Percentiles rank a stretch among this genome's conserved stretches.
These are phyloP conservation scores for Atta colombica DNA, from an alignment of 1,140 invertebrate genomes.

Conservation along the genomic window DNA sequence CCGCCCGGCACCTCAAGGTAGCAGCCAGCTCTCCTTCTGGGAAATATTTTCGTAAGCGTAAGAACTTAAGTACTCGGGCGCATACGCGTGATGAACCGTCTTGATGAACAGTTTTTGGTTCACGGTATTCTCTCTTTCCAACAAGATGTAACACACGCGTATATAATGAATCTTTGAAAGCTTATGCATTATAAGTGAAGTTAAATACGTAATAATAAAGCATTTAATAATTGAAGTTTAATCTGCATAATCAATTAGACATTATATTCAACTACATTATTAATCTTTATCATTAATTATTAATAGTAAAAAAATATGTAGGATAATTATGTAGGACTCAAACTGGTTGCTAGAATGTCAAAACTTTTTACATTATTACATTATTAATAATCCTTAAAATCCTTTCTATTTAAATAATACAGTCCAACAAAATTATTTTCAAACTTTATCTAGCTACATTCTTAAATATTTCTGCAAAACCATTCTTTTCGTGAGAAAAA, in stretches of 20 bases:
- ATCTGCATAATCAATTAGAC: not conserved
- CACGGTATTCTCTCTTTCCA: not conserved
- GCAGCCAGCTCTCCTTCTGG: conserved; percentile 54
- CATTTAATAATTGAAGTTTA: not conserved
- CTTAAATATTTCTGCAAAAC: no score
- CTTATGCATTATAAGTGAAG: not conserved
- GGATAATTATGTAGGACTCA: no score
- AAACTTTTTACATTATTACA: no score
- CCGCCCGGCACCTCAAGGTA: conserved; percentile 35
- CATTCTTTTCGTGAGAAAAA: not conserved
- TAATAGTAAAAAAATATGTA: not conserved
- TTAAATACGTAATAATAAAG: not conserved
- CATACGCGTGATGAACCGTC: conserved; percentile 56
- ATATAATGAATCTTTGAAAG: conserved; percentile 23
- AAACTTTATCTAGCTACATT: no score
- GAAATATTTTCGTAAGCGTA: conserved; percentile 83
- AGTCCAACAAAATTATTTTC: no score
- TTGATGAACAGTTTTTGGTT: conserved; percentile 51
- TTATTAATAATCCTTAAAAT: no score
- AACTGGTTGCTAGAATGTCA: no score
- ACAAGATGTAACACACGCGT: not conserved
- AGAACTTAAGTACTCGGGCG: conserved; percentile 80
- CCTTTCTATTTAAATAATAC: no score
- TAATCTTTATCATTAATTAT: not conserved
- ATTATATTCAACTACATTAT: not conserved